Percentiles rank a stretch among this genome's conserved stretches.
phyloP scores from a whole-genome alignment of 2,113 vertebrate species.

The Pontoporia blainvillei region DNA sequence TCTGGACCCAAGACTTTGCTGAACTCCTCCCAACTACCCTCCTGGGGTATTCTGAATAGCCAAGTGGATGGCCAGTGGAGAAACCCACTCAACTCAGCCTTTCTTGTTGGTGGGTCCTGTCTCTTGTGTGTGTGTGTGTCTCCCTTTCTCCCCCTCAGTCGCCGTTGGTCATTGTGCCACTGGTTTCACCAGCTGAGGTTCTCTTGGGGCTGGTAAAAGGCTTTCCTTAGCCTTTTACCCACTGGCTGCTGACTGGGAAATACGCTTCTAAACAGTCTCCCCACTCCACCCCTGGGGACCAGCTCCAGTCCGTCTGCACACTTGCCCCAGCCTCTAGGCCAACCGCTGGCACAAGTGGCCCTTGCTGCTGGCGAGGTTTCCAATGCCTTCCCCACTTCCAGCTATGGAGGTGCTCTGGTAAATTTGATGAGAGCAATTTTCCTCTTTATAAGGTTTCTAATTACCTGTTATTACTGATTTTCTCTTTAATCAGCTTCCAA shows the following conservation, averaged over 20 bases:
- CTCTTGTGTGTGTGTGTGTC: too few species aligned
- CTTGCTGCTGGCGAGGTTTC: background rate
- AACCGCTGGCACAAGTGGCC: background rate
- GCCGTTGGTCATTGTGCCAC: background rate
- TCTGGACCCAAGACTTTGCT: background rate
- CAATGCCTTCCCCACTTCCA: constrained; percentile 18
- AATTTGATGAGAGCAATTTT: constrained; percentile 31
- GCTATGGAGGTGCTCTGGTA: background rate
- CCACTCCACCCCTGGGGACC: too few species aligned
- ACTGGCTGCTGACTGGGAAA: background rate
- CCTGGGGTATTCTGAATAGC: background rate
- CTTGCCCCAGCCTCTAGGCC: background rate
- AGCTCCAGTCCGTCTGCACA: background rate
- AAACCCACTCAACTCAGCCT: background rate
- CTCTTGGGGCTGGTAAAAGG: background rate
- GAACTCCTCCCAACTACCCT: background rate
- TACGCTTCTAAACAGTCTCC: background rate
- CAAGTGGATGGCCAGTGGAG: background rate
- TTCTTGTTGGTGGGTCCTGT: background rate
- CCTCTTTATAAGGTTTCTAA: constrained; percentile 64
- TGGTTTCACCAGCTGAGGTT: background rate
- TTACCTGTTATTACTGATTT: constrained; percentile 45
- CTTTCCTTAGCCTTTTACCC: background rate
- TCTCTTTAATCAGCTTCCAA: constrained; percentile 69
- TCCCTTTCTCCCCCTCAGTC: background rate